phyloP scores from a whole-genome alignment of 1,140 invertebrate genomes.

The Sarcophaga bullata region DNA sequence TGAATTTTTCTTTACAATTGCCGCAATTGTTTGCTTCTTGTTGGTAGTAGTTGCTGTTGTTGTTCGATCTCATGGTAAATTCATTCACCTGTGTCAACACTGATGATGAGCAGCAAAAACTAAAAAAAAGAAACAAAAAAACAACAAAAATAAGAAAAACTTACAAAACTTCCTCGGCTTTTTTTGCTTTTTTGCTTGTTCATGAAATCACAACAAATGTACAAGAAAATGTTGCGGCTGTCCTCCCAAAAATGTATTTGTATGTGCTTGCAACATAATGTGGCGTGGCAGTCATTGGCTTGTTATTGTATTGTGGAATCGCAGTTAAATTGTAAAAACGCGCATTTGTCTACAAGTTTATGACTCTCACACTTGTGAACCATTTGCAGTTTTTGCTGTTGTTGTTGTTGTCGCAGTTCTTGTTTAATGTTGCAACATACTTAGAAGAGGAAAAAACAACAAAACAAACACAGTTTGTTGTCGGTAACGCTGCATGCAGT shows the following conservation, averaged over 20 bases:
- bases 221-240: not conserved
- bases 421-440: not conserved
- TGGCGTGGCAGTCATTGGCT: not conserved
- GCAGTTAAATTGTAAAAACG: not conserved
- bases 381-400: not conserved
- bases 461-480: not conserved
- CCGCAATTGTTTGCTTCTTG: too few relatives aligned
- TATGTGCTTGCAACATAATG: not conserved
- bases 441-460: too few relatives aligned
- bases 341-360: slow-evolving; percentile 14
- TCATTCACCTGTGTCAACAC: slow-evolving; percentile 9
- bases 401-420: not conserved
- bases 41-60: too few relatives aligned
- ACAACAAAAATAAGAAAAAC: not conserved
- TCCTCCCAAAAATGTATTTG: not conserved
- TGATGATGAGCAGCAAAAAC: not conserved
- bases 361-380: slow-evolving; percentile 9
- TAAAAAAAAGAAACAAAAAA: too few relatives aligned
- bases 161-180: not conserved
- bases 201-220: not conserved
- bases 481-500: not conserved
- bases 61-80: not conserved
- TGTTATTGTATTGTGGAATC: not conserved
- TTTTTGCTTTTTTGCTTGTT: not conserved
- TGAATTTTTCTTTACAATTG: too few relatives aligned